Evolutionary conservation across 1,140 invertebrate species (phyloP), one percentile per base, ranked within the genome.

Genomic region (Temnothorax nylanderi): DNA sequence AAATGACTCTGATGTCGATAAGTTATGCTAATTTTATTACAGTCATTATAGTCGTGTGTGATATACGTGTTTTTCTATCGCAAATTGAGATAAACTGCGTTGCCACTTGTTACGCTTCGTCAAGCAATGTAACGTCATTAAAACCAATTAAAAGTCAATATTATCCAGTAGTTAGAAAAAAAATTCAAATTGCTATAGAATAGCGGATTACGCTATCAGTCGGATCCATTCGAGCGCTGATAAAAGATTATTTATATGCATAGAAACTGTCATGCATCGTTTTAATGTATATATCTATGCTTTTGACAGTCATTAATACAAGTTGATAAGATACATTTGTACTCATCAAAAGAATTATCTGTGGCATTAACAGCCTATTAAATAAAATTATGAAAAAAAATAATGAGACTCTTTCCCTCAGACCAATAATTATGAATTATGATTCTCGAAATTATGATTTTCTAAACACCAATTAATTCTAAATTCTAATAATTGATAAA

Each of bases 51-150:
- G 49, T 54, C 58, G 21, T 37, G 80, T 32, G 54, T 60, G 58
- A 85, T 85, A 85, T 67, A 78, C 49, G 74, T 65, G 74, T 85
- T 85, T 85, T 65, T 56, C 72, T 85, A 67, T 85, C 82, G 62
- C 47, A 34, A 85, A 78, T 78, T 69, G 74, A 78, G 82, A 85
- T 85, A 85, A 78, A 47, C 74, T 54, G 32, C 44, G 58, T 44
- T 34, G 49, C 47, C 47, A 54, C 47, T 78, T 65, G 34, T 78
- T 51, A 78, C 47, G 72, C 72, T 76, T 58, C 34, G 32, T 51
- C 82, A 26, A 67, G 21, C 21, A 41, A 37, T 75, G 34, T 76
- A 85, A 54, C 74, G 47, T 78, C 60, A 64, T 76, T 85, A 85
- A 65, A 13, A 21, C 21, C 21, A 65, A 67, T 77, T 85, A 64